Conservation (phyloP, 2,888 invertebrate species). For the Tetragonisca angustula region DNA sequence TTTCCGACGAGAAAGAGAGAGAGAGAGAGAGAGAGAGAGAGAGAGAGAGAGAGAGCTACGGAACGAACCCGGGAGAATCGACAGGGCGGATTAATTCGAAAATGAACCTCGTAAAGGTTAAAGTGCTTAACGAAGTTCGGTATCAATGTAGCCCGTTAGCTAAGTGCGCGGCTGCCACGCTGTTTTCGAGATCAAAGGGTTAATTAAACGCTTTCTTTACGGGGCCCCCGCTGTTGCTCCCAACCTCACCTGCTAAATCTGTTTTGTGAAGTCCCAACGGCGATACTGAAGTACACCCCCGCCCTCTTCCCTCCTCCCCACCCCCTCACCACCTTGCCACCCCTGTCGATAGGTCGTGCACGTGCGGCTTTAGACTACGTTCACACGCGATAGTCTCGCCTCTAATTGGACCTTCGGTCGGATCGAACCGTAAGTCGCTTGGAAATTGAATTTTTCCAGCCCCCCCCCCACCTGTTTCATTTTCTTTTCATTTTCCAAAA, state of each 20-base stretch:
- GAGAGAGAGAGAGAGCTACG: not conserved
- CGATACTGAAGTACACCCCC: constrained; percentile 29
- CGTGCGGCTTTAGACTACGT: constrained; percentile 22
- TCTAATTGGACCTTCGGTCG: constrained; percentile 37
- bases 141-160: constrained; percentile 51
- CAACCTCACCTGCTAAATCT: constrained; percentile 50
- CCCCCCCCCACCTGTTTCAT: too few species aligned
- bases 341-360: constrained; percentile 20
- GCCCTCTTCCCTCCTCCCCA: not conserved
- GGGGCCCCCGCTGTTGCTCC: constrained; percentile 24
- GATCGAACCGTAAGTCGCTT: not conserved
- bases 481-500: not conserved
- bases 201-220: constrained; percentile 64
- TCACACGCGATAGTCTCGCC: constrained; percentile 33
- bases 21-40: too few species aligned
- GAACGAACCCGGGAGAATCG: constrained; percentile 15
- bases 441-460: constrained; percentile 19
- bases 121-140: constrained; percentile 57
- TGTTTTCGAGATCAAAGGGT: constrained; percentile 63
- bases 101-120: constrained; percentile 56
- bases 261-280: constrained; percentile 44
- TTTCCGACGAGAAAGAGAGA: constrained; percentile 4
- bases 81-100: constrained; percentile 53
- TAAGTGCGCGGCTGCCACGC: constrained; percentile 49
- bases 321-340: not conserved